These are phyloP conservation scores for Montipora efflorescens DNA, from an alignment of 64 coral and sea anemone species.

Conservation along the genomic window DNA sequence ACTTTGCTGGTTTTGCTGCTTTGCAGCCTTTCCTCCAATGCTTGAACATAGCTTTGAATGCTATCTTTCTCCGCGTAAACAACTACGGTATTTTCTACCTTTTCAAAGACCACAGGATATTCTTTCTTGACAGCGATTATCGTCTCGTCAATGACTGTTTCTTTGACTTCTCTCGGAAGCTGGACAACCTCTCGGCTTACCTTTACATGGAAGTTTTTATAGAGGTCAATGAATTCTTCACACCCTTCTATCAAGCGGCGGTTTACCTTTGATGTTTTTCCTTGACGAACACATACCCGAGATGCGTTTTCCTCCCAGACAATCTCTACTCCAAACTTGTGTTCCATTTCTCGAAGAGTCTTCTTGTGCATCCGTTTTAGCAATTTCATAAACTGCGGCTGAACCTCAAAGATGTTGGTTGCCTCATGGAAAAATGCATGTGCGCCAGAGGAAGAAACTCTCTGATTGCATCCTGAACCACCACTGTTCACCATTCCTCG, in stretches of 20 bases:
- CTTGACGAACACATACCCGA: background rate
- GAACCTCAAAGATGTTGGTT: background rate
- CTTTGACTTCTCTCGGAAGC: background rate
- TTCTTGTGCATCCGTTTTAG: background rate
- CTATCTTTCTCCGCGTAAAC: conserved; percentile 7
- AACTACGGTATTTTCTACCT: background rate
- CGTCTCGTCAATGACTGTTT: background rate
- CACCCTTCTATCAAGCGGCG: background rate
- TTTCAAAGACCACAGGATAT: conserved; percentile 2
- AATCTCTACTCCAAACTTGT: conserved; percentile 2
- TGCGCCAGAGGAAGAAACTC: background rate
- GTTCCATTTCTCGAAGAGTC: background rate
- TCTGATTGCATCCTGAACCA: background rate
- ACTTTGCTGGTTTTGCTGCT: background rate
- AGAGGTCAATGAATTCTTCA: conserved; percentile 40
- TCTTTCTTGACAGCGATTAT: background rate
- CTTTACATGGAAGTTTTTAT: conserved; percentile 6
- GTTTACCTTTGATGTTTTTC: background rate
- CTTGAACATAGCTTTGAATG: background rate
- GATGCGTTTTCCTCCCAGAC: background rate
- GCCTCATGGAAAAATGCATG: background rate
- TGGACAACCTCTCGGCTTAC: background rate
- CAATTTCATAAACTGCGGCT: conserved; percentile 47
- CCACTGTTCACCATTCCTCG: no score
- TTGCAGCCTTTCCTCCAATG: background rate